Evolutionary conservation across 2,113 vertebrate genomes (phyloP), one percentile per base, ranked within the genome.

Genomic region (Paralichthys olivaceus): DNA sequence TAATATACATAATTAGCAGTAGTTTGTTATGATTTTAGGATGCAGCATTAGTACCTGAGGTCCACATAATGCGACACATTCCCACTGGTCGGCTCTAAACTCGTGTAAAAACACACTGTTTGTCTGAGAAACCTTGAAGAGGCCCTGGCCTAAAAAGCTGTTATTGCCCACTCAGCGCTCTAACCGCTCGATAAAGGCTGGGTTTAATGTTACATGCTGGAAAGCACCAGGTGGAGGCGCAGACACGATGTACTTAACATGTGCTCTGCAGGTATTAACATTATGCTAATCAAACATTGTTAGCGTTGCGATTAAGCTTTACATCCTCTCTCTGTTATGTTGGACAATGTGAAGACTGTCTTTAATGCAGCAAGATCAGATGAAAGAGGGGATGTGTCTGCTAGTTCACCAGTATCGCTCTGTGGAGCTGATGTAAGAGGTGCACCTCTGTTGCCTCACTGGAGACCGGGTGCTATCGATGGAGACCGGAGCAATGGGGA

Each of bases 401-500:
- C 47, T 22, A 59, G 78, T 89, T 74, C 43, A 43, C 72, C 77
- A 77, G 78, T 65, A 84, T 81, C 87, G 64, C 84, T 84, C 83
- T 75, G 83, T 76, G 77, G 76, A 66, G 75, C 85, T 93, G 92
- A 93, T 88, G 92, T 80, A 93, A 93, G 88, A 89, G 84, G 81
- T 84, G 87, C 89, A 91, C 90, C 91, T 90, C 85, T 45, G 89
- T 93, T 93, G 89, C 89, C 81, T 91, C 89, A 92, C 83, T 75
- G 86, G 90, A 89, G 89, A 86, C 84, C 80, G 74, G 81, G 85
- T 71, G 59, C 81, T 93, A 92, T 94, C 91, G 79, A 92, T 91
- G 87, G 91, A 91, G 87, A 78, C 89, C 85, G 77, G 89, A 90
- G 92, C 83, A 88, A 91, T 87, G 81, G 90, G 49, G 90, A 87